These are phyloP conservation scores for Drosophila anomalata DNA, from an alignment of 2,888 invertebrate species.

Conservation along the genomic window DNA sequence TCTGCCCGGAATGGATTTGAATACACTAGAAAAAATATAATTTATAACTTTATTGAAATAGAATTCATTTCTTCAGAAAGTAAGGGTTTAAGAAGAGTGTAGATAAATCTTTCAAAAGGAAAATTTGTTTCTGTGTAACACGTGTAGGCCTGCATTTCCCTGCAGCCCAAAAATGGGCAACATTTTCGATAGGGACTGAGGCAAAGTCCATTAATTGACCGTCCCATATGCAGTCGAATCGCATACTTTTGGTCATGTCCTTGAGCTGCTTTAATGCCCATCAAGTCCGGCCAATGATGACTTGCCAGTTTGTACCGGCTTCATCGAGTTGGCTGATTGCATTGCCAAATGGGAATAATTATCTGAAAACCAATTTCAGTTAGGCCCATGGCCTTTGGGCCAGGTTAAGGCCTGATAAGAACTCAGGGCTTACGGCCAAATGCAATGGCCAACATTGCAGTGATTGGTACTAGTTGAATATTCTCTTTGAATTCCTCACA, in stretches of 20 bases:
- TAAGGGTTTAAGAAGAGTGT: no score
- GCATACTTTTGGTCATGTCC: constrained; percentile 53
- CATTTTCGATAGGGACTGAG: constrained; percentile 31
- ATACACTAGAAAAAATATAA: constrained; percentile 18
- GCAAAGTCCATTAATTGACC: constrained; percentile 31
- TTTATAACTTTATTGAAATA: no score
- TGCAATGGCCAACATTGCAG: constrained; percentile 9
- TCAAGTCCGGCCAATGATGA: constrained; percentile 54
- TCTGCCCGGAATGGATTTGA: constrained; percentile 51
- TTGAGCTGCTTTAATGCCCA: constrained; percentile 55
- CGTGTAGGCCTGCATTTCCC: constrained; percentile 22
- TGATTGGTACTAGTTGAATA: background rate
- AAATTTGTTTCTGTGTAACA: constrained; percentile 13
- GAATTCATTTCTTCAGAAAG: background rate
- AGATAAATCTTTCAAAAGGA: no score
- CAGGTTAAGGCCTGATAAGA: constrained; percentile 31
- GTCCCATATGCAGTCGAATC: constrained; percentile 28
- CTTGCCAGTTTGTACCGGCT: constrained; percentile 30
- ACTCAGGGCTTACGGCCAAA: background rate
- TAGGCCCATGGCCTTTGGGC: constrained; percentile 26
- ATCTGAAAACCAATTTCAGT: constrained; percentile 28
- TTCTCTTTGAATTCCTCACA: background rate
- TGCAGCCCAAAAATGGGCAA: constrained; percentile 34
- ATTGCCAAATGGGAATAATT: constrained; percentile 33
- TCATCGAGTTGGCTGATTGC: constrained; percentile 35